phyloP scores from a whole-genome alignment of 2,888 invertebrate species.

The Brachypalpus laphriformis region DNA sequence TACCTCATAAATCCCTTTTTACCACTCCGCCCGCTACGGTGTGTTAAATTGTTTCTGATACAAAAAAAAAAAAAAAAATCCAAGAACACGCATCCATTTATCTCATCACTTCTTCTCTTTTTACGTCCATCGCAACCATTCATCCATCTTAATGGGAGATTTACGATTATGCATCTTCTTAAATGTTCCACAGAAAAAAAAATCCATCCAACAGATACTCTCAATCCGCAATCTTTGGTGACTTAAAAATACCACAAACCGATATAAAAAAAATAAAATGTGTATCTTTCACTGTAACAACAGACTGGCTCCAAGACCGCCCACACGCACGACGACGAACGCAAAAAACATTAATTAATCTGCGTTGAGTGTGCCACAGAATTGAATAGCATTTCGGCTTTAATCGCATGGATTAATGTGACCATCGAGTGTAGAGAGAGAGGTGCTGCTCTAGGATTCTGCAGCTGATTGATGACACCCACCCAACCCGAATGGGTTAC shows the following conservation, averaged over 20 bases:
- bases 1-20: slow-evolving; percentile 54
- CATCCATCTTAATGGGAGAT: slow-evolving; percentile 68
- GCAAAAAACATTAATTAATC: slow-evolving; percentile 63
- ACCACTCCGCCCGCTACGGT: background rate
- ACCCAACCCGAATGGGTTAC: slow-evolving; percentile 36
- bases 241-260: slow-evolving; percentile 46
- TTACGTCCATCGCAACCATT: slow-evolving; percentile 10
- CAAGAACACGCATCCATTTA: slow-evolving; percentile 36
- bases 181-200: slow-evolving; percentile 29
- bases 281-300: slow-evolving; percentile 19
- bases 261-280: slow-evolving; percentile 13
- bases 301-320: slow-evolving; percentile 35
- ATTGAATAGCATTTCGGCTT: slow-evolving; percentile 28
- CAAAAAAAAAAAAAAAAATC: background rate
- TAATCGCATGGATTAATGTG: slow-evolving; percentile 61
- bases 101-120: slow-evolving; percentile 21
- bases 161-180: slow-evolving; percentile 63
- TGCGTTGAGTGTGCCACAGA: slow-evolving; percentile 36
- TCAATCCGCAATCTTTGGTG: slow-evolving; percentile 35
- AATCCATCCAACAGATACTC: background rate
- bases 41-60: slow-evolving; percentile 16
- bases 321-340: slow-evolving; percentile 49
- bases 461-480: slow-evolving; percentile 58
- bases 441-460: background rate
- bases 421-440: slow-evolving; percentile 22